Evolutionary conservation across 2,113 vertebrate species (phyloP).

Genomic region (Tychaedon coryphoeus): DNA sequence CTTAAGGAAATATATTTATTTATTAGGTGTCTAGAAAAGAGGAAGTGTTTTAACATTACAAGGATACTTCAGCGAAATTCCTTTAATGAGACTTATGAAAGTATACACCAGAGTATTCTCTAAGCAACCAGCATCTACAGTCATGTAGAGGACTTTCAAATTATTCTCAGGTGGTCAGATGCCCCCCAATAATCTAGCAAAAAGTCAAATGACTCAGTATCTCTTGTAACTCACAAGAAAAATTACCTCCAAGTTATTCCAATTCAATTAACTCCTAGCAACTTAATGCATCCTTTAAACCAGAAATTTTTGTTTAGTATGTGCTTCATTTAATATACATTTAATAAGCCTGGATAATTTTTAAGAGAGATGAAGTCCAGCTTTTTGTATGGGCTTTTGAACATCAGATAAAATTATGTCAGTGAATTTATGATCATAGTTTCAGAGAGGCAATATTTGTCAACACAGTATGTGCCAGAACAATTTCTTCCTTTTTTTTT

Average conservation of each 20-base stretch:
- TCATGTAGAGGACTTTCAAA: not conserved
- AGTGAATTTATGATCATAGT: not conserved
- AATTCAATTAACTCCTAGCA: not conserved
- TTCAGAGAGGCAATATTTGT: not conserved
- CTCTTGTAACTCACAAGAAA: not conserved
- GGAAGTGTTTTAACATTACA: not conserved
- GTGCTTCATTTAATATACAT: not conserved
- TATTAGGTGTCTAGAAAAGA: not conserved
- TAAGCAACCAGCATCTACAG: not conserved
- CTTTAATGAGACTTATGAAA: not conserved
- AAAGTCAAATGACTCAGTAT: not conserved
- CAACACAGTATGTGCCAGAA: not conserved
- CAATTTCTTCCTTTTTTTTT: not conserved
- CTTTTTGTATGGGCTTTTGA: not conserved
- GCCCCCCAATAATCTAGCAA: not conserved
- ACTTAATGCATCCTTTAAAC: not conserved
- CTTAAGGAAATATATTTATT: not conserved
- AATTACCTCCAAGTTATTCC: not conserved
- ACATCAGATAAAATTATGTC: not conserved
- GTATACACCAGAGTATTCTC: not conserved
- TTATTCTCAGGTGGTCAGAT: not conserved
- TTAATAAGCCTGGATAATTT: not conserved
- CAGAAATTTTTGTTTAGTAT: not conserved
- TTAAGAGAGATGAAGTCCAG: not conserved
- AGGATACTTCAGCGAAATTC: conserved; percentile 25